A percentile compares a stretch with the other conserved stretches of the same genome.
Conservation (phyloP, 2,888 invertebrate genomes). For the Agrypnus murinus region DNA sequence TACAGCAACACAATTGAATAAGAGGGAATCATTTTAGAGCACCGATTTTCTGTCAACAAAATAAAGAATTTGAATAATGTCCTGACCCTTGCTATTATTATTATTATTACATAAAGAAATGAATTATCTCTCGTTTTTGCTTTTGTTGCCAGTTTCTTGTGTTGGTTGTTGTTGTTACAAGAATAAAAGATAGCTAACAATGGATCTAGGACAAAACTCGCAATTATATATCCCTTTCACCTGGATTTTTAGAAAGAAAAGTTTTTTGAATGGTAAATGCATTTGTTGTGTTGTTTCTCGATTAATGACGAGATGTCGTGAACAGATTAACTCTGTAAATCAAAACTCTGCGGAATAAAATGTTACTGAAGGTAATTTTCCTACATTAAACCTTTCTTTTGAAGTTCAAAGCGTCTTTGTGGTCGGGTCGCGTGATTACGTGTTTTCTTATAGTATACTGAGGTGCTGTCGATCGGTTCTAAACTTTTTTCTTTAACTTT, state of each 20-base stretch:
- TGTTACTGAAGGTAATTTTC: constrained; percentile 10
- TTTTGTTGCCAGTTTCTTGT: constrained; percentile 12
- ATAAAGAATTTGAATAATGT: constrained; percentile 31
- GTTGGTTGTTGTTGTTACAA: too few relatives aligned
- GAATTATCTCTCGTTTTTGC: constrained; percentile 29
- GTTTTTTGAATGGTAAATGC: constrained; percentile 13
- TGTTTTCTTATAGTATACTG: neutral
- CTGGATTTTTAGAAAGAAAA: constrained; percentile 3
- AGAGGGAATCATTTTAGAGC: neutral
- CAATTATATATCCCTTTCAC: constrained; percentile 20
- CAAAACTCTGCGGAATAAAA: constrained; percentile 20
- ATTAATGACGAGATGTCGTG: constrained; percentile 38
- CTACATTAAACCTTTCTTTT: constrained; percentile 14
- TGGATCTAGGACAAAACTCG: constrained; percentile 19
- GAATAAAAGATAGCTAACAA: constrained; percentile 19
- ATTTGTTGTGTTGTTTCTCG: constrained; percentile 9
- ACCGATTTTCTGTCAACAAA: constrained; percentile 29
- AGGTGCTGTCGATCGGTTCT: neutral
- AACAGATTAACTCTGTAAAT: constrained; percentile 30
- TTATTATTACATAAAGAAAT: constrained; percentile 19
- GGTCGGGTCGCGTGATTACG: constrained; percentile 41
- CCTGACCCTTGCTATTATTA: constrained; percentile 33
- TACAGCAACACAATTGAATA: constrained; percentile 16
- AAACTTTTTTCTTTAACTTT: constrained; percentile 32
- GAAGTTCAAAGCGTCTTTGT: constrained; percentile 33